Percentiles rank a stretch among this genome's conserved stretches.
Evolutionary conservation across 2,888 invertebrate genomes (phyloP).

Genomic region (Xylota sylvarum): DNA sequence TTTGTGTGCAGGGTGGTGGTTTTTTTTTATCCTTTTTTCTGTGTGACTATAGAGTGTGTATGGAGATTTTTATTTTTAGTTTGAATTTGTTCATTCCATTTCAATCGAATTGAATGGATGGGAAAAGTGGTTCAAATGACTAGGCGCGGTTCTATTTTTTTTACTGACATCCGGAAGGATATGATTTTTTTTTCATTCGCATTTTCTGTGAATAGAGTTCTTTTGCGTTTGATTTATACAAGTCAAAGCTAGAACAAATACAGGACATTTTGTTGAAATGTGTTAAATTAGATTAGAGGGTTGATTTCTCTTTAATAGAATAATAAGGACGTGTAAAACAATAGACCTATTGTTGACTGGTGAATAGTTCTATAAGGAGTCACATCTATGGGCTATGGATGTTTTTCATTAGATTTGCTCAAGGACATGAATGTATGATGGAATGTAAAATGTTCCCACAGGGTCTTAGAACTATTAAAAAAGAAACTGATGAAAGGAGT

Average conservation of each 20-base stretch:
- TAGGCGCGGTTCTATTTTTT: constrained; percentile 27
- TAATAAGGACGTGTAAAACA: constrained; percentile 41
- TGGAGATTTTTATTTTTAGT: constrained; percentile 16
- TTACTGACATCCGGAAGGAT: constrained; percentile 46
- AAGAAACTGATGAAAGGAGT: neutral
- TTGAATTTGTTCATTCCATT: constrained; percentile 57
- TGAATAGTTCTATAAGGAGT: constrained; percentile 4
- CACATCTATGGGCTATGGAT: constrained; percentile 33
- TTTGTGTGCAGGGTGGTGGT: constrained; percentile 63
- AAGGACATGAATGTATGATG: neutral
- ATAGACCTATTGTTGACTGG: constrained; percentile 30
- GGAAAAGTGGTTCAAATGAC: constrained; percentile 78
- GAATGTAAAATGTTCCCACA: constrained; percentile 19
- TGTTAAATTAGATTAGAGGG: constrained; percentile 58
- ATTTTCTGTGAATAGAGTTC: neutral
- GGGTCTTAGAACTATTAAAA: neutral
- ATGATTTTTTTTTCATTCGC: constrained; percentile 33
- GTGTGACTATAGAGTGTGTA: constrained; percentile 2
- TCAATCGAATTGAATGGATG: constrained; percentile 75
- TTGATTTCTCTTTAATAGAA: constrained; percentile 46
- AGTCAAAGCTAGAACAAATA: constrained; percentile 25
- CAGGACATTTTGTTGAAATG: constrained; percentile 18
- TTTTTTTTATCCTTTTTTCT: constrained; percentile 35
- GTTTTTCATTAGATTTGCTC: neutral
- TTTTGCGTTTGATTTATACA: neutral